phyloP scores from a whole-genome alignment of 2,888 invertebrate genomes.

The Ashinkailepas kermadecensis region DNA sequence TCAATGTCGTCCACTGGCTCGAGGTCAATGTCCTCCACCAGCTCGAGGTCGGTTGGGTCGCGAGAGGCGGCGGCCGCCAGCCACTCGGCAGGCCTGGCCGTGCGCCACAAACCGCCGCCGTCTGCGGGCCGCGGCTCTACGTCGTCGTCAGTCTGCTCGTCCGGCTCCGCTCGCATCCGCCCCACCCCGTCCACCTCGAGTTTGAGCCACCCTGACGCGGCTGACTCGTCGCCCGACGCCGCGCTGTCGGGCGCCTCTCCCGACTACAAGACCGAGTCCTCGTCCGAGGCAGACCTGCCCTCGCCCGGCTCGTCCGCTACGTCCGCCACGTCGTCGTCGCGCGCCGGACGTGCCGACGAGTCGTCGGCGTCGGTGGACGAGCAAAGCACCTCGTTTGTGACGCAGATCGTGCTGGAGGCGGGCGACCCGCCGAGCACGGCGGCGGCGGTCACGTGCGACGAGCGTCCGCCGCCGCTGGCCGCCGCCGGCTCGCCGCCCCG shows the following conservation, averaged over 20 bases:
- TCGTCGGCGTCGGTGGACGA: neutral
- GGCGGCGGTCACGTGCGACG: neutral
- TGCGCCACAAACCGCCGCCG: neutral
- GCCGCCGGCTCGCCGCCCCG: neutral
- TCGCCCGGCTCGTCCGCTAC: neutral
- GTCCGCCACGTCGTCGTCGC: neutral
- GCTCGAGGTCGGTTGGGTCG: too few relatives aligned
- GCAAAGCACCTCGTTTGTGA: neutral
- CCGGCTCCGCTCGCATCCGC: neutral
- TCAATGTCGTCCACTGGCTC: too few relatives aligned
- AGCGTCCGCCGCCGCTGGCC: neutral
- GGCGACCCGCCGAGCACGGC: neutral
- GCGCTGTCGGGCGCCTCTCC: neutral
- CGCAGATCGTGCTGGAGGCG: neutral
- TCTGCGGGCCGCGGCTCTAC: neutral
- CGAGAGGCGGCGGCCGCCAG: neutral
- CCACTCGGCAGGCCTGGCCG: neutral
- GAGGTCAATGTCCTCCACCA: too few relatives aligned
- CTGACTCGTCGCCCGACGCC: neutral
- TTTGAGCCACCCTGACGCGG: neutral
- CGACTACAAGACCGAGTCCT: neutral
- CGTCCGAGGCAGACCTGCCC: neutral
- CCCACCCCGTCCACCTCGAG: neutral
- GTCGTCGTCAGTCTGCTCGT: neutral
- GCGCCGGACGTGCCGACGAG: neutral